Evolutionary conservation across 2,797 vertebrate species (phyloP), one percentile per base, ranked within the genome.

Genomic region (Sparus aurata): DNA sequence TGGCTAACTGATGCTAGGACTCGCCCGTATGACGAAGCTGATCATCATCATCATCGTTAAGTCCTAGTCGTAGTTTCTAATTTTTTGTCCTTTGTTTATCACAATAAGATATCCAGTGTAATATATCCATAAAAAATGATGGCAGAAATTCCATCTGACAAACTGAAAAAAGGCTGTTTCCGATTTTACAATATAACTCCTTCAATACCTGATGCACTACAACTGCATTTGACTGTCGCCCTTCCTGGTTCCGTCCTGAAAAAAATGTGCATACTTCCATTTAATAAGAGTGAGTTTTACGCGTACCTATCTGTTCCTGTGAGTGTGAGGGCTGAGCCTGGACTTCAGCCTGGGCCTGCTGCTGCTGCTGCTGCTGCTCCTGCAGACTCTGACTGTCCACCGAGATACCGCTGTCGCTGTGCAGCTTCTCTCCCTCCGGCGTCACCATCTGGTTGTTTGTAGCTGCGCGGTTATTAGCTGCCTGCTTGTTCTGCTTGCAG

Each of bases 401-500:
- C 0, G 98, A 99, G 95, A 99, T 99, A 83, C 98, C 98, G 0
- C 98, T 99, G 95, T 99, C 98, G 0, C 98, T 99, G 94, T 99
- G 98, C 47, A 99, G 96, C 86, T 99, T 99, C 92, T 99, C 98
- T 12, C 98, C 98, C 88, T 99, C 98, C 0, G 98, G 97, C 0
- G 97, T 98, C 22, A 97, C 97, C 0, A 97, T 99, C 95, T 99
- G 98, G 94, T 98, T 98, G 83, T 94, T 97, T 0, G 97, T 96
- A 17, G 94, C 94, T 1, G 94, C 94, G 0, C 97, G 96, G 92
- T 97, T 98, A 91, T 98, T 97, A 76, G 97, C 98, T 0, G 96
- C 97, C 75, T 98, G 98, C 73, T 99, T 99, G 94, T 98, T 98
- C 94, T 99, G 96, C 79, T 99, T 99, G 93, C 97, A 99, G 95